These are phyloP conservation scores for Hephaestus fuliginosus DNA, from an alignment of 2,797 vertebrate genomes.

Conservation along the genomic window DNA sequence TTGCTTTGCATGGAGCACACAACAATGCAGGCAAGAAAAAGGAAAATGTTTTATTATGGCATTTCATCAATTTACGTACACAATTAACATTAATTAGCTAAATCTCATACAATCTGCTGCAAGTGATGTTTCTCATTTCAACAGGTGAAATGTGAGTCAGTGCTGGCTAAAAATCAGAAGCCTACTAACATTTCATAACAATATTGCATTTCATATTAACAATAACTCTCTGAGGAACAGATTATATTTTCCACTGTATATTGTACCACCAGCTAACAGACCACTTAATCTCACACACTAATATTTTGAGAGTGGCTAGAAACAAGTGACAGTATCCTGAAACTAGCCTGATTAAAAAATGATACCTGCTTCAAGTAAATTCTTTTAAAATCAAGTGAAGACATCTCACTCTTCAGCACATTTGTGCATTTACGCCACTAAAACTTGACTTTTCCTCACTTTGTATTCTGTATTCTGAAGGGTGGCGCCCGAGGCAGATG, in stretches of 20 bases:
- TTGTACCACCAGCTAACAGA: not conserved
- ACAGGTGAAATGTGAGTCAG: not conserved
- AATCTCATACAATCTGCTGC: too few species aligned
- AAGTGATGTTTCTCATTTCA: too few species aligned
- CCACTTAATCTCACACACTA: not conserved
- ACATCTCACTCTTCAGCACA: not conserved
- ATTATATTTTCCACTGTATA: not conserved
- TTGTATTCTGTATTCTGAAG: conserved; percentile 1
- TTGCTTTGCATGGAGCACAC: too few species aligned
- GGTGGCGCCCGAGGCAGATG: conserved; percentile 36
- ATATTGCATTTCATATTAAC: not conserved
- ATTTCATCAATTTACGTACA: not conserved
- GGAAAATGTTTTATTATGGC: not conserved
- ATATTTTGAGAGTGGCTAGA: not conserved
- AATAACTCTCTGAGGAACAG: not conserved
- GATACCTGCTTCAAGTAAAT: not conserved
- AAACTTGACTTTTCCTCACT: conserved; percentile 16
- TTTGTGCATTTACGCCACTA: conserved; percentile 8
- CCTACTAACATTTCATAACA: not conserved
- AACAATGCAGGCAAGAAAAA: too few species aligned
- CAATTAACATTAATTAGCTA: too few species aligned
- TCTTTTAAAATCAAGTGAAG: not conserved
- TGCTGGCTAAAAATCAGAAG: too few species aligned
- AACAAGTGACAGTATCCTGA: not conserved
- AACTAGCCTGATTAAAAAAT: not conserved